A percentile compares a stretch with the other conserved stretches of the same genome.
phyloP scores from a whole-genome alignment of 2,113 vertebrate genomes.

The Aepyceros melampus region DNA sequence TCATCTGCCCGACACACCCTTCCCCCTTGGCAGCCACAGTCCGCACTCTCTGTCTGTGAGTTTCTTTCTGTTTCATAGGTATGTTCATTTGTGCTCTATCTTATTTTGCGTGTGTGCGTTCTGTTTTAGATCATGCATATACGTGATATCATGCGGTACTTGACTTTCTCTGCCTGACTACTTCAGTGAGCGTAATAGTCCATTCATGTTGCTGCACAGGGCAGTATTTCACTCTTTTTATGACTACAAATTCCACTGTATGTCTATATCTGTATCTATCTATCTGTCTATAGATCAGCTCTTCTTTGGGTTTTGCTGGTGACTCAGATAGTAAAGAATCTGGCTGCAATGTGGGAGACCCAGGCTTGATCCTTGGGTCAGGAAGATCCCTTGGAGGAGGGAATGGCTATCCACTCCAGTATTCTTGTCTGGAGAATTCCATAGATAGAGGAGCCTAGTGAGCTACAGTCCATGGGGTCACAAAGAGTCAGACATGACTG shows the following conservation, averaged over 20 bases:
- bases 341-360: background rate
- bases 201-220: background rate
- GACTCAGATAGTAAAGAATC: background rate
- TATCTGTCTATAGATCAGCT: background rate
- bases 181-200: background rate
- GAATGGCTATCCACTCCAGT: background rate
- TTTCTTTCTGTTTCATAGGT: background rate
- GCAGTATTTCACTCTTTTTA: background rate
- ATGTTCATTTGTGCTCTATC: background rate
- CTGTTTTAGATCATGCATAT: background rate
- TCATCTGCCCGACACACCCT: background rate
- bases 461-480: background rate
- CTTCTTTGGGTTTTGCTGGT: background rate
- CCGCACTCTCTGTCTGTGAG: background rate
- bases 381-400: background rate
- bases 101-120: background rate
- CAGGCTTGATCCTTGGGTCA: background rate
- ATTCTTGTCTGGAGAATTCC: background rate
- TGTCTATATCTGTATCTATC: background rate
- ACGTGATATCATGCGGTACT: background rate
- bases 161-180: background rate
- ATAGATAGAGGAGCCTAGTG: background rate
- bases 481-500: background rate
- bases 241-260: background rate
- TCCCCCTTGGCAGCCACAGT: background rate